Evolutionary conservation across 2,888 invertebrate species (phyloP), one percentile per base, ranked within the genome.

Genomic region (Dendrolimus houi): DNA sequence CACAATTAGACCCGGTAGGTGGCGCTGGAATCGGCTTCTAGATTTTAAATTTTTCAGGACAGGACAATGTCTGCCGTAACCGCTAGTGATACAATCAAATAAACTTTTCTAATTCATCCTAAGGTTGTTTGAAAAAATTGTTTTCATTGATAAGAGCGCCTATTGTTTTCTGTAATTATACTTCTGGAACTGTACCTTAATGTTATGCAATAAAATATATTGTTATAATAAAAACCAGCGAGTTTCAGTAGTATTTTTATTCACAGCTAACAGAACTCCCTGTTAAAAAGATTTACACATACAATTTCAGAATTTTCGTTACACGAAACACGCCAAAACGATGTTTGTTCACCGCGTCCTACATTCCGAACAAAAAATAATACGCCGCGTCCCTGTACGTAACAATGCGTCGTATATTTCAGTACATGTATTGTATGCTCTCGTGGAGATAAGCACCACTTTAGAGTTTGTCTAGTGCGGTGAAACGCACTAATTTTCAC

Each of bases 401-500:
- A 64, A 61, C 57, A 56, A 13, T 9, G 14, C 6, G 14, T 60
- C 65, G 62, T 72, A 63, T 59, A 62, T 68, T 62, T 41, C 17
- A 57, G 55, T 55, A 41, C 58, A 58, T 62, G 60, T 62, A 65
- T 63, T 61, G 59, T 61, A 63, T 68, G 60, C 63, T 63, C 62
- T 62, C 59, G 62, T 60, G 60, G 60, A 69, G 67, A 70, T 74
- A 73, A 78, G 74, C 64, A 70, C 70, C 75, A 71, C 78, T 78
- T 74, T 67, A 65, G 62, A 74, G 70, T 72, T 70, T 69, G 71
- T 72, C 67, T 75, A 74, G 72, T 70, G 68, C 64, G 66, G 70
- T 67, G 70, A 72, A 73, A 74, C 68, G 69, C 65, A 77, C 77
- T 76, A 76, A 78, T 78, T 76, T 73, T 72, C 75, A 70, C 75